Base-by-base conservation (phyloP, 2,113 vertebrate genomes). In the Pampusana beccarii region DNA sequence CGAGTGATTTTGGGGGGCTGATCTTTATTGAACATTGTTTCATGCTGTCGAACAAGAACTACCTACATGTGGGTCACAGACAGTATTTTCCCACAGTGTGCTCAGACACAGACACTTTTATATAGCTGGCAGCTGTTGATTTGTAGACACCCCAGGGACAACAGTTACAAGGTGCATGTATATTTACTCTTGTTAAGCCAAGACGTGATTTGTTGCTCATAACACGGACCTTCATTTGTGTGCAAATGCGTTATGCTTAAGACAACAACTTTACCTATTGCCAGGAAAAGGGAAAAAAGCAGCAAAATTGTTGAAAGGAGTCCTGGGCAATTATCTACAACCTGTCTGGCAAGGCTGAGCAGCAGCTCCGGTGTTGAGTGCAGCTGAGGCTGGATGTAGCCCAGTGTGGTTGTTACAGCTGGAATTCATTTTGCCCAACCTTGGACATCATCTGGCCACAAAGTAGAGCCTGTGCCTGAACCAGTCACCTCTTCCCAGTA, bases 141-240 rank as follows among this genome's bases (percentile, higher is more conserved):
- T 70, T 96, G 89, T 91, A 92, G 80, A 33, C 88, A 44, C 90
- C 73, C 74, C 67, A 46, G 91, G 88, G 83, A 78, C 56, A 64
- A 83, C 48, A 28, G 16, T 62, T 19, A 81, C 69, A 80, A 74
- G 65, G 42, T 84, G 61, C 74, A 51, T 71, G 83, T 60, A 48
- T 81, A 81, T 96, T 86, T 50, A 64, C 53, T 78, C 33, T 34
- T 42, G 64, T 65, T 86, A 93, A 84, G 64, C 56, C 83, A 74
- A 67, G 69, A 80, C 46, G 10, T 67, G 73, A 92, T 89, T 86
- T 91, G 53, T 44, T 92, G 67, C 65, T 91, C 42, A 1, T 26
- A 57, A 78, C 83, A 31, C 1, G 23, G 64, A 51, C 28, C 82
- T 84, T 67, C 10, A 28, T 54, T 88, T 29, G 12, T 67, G 86